Percentiles rank a stretch among this genome's conserved stretches.
These are phyloP conservation scores for Dicrurus megarhynchus DNA, from an alignment of 2,113 vertebrate genomes.

Conservation along the genomic window DNA sequence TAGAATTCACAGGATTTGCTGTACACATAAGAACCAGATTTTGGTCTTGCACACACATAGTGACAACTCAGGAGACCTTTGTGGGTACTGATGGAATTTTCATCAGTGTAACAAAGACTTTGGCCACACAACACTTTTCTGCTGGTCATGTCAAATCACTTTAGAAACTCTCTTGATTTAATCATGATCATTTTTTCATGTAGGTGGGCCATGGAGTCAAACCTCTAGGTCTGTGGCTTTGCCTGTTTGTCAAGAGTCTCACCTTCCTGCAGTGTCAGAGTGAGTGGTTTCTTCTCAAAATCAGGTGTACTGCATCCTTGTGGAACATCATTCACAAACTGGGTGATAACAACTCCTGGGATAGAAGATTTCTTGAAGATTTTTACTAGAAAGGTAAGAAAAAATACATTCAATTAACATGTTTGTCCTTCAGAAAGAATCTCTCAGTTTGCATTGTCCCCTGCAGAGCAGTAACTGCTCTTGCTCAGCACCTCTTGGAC, in stretches of 20 bases:
- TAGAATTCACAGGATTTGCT: background rate
- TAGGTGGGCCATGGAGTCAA: background rate
- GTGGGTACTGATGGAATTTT: background rate
- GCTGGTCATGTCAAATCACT: background rate
- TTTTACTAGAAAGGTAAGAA: slow-evolving; percentile 44
- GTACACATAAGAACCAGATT: background rate
- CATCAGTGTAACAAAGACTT: background rate
- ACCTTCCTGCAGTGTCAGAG: slow-evolving; percentile 81
- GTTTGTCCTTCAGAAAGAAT: background rate
- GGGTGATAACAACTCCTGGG: slow-evolving; percentile 79
- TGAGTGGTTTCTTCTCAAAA: slow-evolving; percentile 77
- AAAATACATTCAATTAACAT: background rate
- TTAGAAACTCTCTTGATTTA: background rate
- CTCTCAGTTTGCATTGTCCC: background rate
- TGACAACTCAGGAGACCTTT: background rate
- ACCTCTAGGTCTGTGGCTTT: background rate
- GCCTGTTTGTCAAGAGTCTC: background rate
- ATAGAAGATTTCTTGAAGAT: slow-evolving; percentile 71
- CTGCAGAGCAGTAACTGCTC: background rate
- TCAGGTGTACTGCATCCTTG: slow-evolving; percentile 80
- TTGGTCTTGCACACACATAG: background rate
- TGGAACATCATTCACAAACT: slow-evolving; percentile 75
- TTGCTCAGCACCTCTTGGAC: background rate
- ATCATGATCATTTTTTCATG: background rate
- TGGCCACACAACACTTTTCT: background rate